Evolutionary conservation across 2,888 invertebrate species (phyloP).

Genomic region (Lasioglossum figueresi): DNA sequence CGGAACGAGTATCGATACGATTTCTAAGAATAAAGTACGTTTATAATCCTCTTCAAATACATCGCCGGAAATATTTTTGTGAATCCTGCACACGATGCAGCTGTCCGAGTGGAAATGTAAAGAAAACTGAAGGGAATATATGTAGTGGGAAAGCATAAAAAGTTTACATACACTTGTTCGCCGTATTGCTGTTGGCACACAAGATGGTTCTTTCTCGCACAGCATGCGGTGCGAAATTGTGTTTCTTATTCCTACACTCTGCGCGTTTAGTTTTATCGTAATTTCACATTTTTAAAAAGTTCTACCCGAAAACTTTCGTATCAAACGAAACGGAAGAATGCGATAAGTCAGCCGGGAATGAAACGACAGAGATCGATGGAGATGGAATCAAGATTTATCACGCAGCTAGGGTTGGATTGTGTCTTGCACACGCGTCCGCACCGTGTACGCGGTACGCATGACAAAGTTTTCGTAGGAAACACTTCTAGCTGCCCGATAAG

Average conservation of each 20-base stretch:
- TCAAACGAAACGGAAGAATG: background rate
- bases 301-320: background rate
- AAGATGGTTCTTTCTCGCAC: conserved; percentile 31
- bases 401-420: background rate
- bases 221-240: conserved; percentile 21
- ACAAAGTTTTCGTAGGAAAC: conserved; percentile 12
- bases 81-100: conserved; percentile 10
- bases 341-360: conserved; percentile 10
- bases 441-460: background rate
- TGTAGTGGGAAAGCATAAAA: conserved; percentile 9
- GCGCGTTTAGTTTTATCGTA: background rate
- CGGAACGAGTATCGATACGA: background rate
- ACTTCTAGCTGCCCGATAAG: background rate
- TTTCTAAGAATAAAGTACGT: background rate
- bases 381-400: conserved; percentile 22
- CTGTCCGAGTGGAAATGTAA: background rate
- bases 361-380: background rate
- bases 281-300: background rate
- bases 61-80: conserved; percentile 19
- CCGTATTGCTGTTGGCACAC: background rate
- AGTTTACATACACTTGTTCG: conserved; percentile 8
- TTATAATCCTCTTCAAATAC: conserved; percentile 16
- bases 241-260: conserved; percentile 18
- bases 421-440: background rate
- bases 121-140: conserved; percentile 1